Evolutionary conservation across 2,113 vertebrate genomes (phyloP), one percentile per base, ranked within the genome.

Genomic region (Microtus ochrogaster): DNA sequence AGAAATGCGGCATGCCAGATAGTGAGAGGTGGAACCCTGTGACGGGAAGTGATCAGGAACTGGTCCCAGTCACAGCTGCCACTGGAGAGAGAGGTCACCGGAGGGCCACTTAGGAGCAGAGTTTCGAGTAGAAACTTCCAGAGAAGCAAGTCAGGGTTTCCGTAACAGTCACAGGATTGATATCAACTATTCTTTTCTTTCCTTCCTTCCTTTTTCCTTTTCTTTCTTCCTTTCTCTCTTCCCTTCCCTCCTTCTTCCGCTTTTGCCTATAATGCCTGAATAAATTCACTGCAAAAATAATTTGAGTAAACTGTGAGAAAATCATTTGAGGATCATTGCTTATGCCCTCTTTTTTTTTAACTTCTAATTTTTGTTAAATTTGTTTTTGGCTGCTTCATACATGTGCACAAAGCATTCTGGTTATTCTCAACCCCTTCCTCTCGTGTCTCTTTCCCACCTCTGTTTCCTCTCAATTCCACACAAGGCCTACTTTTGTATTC

Each of bases 231-330:
- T 9, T n/a, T 11, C 21, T 58, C n/a, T 2, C 17, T 5, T 13
- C 10, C 6, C 8, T n/a, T 2, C 33, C 22, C 61, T 44, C 39
- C 41, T 36, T 55, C 21, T 19, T 30, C 47, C 5, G 1, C 16
- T 52, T 61, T n/a, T 73, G 12, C 36, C 28, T n/a, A 30, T 90
- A 28, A 24, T 21, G 1, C 36, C 49, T 76, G 68, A 68, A 73
- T 82, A 73, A 68, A 73, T 82, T 83, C 72, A 91, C 49, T 82
- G 63, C 73, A 73, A 81, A 81, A n/a, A 91, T 41, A 8, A 77
- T 28, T 61, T 94, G 66, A n/a, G 49, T 74, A 49, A 65, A 91
- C 28, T 77, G 14, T 85, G 61, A 65, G 17, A 10, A 92, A 89
- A 66, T 88, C 66, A 83, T 44, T 39, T 28, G 1, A 66, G 22